These are phyloP conservation scores for Sclerurus mexicanus DNA, from an alignment of 2,113 vertebrate genomes.

Conservation along the genomic window DNA sequence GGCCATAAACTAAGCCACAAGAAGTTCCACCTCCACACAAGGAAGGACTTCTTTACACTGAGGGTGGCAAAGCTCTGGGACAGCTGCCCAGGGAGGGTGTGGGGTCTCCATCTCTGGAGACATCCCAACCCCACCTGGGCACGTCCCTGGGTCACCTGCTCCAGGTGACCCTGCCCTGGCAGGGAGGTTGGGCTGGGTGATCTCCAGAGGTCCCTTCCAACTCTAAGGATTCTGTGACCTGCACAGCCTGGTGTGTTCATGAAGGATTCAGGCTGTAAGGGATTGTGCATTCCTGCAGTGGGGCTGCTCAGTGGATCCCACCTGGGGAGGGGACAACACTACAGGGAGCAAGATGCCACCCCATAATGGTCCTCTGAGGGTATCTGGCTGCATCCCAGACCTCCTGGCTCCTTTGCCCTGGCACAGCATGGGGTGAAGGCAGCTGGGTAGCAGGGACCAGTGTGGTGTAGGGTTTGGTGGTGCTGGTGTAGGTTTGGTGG, in stretches of 20 bases:
- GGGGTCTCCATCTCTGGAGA: not conserved
- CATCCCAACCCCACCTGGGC: not conserved
- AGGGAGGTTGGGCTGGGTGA: not conserved
- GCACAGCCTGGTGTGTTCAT: rapidly evolving
- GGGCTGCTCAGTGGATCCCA: not conserved
- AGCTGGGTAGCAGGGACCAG: not conserved
- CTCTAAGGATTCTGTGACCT: not conserved
- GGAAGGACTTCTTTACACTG: not conserved
- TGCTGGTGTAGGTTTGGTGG: not conserved
- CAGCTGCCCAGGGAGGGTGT: not conserved
- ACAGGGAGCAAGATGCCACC: not conserved
- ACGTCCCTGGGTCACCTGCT: not conserved
- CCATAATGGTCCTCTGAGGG: not conserved
- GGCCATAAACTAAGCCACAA: not conserved
- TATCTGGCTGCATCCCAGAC: not conserved
- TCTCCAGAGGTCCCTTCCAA: not conserved
- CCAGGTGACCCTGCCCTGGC: not conserved
- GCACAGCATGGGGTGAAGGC: rapidly evolving
- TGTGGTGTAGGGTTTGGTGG: not conserved
- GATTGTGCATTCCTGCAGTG: rapidly evolving
- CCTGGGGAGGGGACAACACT: not conserved
- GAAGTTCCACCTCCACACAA: not conserved
- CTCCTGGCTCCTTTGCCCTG: not conserved
- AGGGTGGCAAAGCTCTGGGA: not conserved
- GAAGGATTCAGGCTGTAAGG: not conserved